A percentile compares a stretch with the other conserved stretches of the same genome.
These are phyloP conservation scores for Pammene fasciana DNA, from an alignment of 2,888 invertebrate genomes.

Conservation along the genomic window DNA sequence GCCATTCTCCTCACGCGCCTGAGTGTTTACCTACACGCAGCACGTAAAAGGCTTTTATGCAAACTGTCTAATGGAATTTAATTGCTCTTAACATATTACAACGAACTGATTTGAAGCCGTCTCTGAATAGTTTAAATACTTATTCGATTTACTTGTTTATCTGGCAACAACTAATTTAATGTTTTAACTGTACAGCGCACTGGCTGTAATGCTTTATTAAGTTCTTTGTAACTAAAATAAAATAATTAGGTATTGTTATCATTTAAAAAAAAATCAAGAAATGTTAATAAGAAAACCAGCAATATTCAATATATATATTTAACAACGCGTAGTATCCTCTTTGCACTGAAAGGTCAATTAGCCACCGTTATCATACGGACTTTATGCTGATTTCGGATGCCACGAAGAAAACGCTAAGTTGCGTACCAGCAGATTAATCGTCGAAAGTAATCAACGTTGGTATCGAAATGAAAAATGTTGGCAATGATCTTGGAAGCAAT, in stretches of 20 bases:
- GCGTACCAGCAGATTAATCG: constrained; percentile 17
- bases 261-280: too few relatives aligned
- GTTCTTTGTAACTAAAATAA: too few relatives aligned
- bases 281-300: neutral
- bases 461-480: constrained; percentile 37
- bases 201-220: too few relatives aligned
- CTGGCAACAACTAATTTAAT: too few relatives aligned
- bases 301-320: too few relatives aligned
- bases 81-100: constrained; percentile 38
- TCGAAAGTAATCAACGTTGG: constrained; percentile 23
- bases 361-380: too few relatives aligned
- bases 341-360: too few relatives aligned
- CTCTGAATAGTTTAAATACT: neutral
- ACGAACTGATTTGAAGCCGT: neutral
- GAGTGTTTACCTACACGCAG: constrained; percentile 50
- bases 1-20: constrained; percentile 59
- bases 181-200: too few relatives aligned
- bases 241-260: too few relatives aligned
- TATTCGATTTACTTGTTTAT: neutral
- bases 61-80: constrained; percentile 41
- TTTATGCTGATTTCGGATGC: neutral
- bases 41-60: constrained; percentile 45
- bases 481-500: constrained; percentile 43
- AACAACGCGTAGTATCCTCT: too few relatives aligned
- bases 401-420: neutral